Conservation (phyloP, 2,888 invertebrate species). For the Acrobasis consociella region DNA sequence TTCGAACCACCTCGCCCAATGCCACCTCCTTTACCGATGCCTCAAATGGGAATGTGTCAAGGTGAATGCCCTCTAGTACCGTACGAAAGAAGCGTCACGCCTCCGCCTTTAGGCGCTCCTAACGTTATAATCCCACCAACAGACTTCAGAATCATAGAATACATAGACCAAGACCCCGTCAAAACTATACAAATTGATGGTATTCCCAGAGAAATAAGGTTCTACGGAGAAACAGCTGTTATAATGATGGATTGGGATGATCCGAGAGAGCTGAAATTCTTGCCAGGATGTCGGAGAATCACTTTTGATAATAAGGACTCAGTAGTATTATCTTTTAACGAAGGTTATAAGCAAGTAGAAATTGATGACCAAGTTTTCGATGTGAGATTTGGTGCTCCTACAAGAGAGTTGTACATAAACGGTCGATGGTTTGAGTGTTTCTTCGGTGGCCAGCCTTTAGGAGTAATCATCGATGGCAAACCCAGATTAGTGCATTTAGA, state of each 20-base stretch:
- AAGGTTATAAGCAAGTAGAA: slow-evolving; percentile 87
- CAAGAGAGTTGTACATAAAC: slow-evolving; percentile 95
- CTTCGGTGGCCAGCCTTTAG: slow-evolving; percentile 94
- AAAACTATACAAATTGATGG: slow-evolving; percentile 93
- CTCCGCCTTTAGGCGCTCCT: slow-evolving; percentile 70
- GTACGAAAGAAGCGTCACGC: slow-evolving; percentile 60
- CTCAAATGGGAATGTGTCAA: slow-evolving; percentile 64
- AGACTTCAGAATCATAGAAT: slow-evolving; percentile 65
- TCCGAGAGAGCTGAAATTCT: slow-evolving; percentile 92
- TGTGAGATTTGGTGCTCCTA: slow-evolving; percentile 95
- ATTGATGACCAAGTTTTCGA: slow-evolving; percentile 89
- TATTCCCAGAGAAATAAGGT: slow-evolving; percentile 90
- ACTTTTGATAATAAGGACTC: slow-evolving; percentile 90
- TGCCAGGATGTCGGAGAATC: slow-evolving; percentile 89
- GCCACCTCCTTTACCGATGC: slow-evolving; percentile 55
- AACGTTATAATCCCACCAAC: slow-evolving; percentile 63
- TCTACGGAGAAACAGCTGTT: slow-evolving; percentile 92
- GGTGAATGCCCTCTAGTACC: slow-evolving; percentile 61
- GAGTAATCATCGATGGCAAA: slow-evolving; percentile 90
- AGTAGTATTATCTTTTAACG: slow-evolving; percentile 85
- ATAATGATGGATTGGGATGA: slow-evolving; percentile 94
- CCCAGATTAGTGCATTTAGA: slow-evolving; percentile 91
- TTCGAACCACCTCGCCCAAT: slow-evolving; percentile 58
- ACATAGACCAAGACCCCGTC: slow-evolving; percentile 85
- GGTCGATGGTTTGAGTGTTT: slow-evolving; percentile 95